These are phyloP conservation scores for Epicampocera succincta DNA, from an alignment of 2,888 invertebrate species.

Conservation along the genomic window DNA sequence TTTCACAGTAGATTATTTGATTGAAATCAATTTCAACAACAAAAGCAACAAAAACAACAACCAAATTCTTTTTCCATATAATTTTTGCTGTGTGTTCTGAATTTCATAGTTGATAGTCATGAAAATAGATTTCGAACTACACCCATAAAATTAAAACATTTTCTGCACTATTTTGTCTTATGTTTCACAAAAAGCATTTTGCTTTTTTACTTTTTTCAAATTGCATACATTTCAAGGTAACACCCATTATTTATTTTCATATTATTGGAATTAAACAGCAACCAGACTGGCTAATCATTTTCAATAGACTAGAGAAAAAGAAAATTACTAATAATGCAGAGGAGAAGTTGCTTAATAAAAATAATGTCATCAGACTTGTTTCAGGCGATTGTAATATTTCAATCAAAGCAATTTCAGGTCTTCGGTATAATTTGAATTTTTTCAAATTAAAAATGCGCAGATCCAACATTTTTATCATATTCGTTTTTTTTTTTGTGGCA, in stretches of 20 bases:
- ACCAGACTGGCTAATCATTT: conserved; percentile 32
- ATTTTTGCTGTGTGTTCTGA: conserved; percentile 9
- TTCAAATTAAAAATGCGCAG: too few species aligned
- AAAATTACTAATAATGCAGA: neutral
- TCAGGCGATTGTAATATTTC: neutral
- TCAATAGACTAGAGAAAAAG: neutral
- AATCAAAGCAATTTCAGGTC: neutral
- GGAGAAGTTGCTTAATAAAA: too few species aligned
- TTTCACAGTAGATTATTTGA: conserved; percentile 49
- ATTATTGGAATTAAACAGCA: neutral
- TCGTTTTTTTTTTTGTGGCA: too few species aligned
- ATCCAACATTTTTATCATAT: too few species aligned
- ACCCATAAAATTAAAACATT: conserved; percentile 69
- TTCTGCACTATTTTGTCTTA: conserved; percentile 26
- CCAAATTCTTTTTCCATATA: neutral
- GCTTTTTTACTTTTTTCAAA: conserved; percentile 29
- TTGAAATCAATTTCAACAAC: conserved; percentile 47
- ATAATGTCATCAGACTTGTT: neutral
- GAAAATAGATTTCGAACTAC: conserved; percentile 63
- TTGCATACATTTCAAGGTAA: conserved; percentile 64
- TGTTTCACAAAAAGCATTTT: neutral
- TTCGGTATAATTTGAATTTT: too few species aligned
- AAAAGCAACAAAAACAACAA: too few species aligned
- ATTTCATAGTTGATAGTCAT: conserved; percentile 10
- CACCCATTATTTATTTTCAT: conserved; percentile 53